These are phyloP conservation scores for Rhamnusium bicolor DNA, from an alignment of 2,888 invertebrate species.

Conservation along the genomic window DNA sequence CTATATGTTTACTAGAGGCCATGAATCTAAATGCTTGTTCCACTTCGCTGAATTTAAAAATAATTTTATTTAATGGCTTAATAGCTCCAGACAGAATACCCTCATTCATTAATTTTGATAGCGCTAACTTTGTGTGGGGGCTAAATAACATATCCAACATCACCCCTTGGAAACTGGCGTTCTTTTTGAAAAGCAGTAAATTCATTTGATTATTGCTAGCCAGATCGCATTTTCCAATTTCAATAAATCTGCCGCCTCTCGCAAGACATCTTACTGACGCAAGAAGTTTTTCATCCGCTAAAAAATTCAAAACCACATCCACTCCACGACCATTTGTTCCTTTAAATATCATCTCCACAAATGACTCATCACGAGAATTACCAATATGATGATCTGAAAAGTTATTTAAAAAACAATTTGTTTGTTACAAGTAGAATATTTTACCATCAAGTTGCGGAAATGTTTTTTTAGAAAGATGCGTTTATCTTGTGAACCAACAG, in stretches of 20 bases:
- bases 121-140: slow-evolving; percentile 28
- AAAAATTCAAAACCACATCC: slow-evolving; percentile 91
- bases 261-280: slow-evolving; percentile 79
- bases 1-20: slow-evolving; percentile 84
- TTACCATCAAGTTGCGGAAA: slow-evolving; percentile 70
- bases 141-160: slow-evolving; percentile 75
- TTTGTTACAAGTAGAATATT: slow-evolving; percentile 33
- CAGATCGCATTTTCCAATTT: slow-evolving; percentile 91
- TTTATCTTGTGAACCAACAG: slow-evolving; percentile 80
- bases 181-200: slow-evolving; percentile 80
- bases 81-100: slow-evolving; percentile 74
- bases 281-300: slow-evolving; percentile 92
- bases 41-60: slow-evolving; percentile 78
- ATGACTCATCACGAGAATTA: slow-evolving; percentile 87
- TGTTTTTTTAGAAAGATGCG: slow-evolving; percentile 75
- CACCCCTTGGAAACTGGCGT: slow-evolving; percentile 84
- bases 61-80: slow-evolving; percentile 78
- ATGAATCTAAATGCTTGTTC: slow-evolving; percentile 82
- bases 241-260: slow-evolving; percentile 80
- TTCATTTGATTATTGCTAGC: slow-evolving; percentile 77
- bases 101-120: slow-evolving; percentile 24
- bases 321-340: slow-evolving; percentile 91
- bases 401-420: not conserved
- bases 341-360: slow-evolving; percentile 87
- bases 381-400: slow-evolving; percentile 55